These are phyloP conservation scores for Tipula confusa DNA, from an alignment of 2,888 invertebrate genomes.

Conservation along the genomic window DNA sequence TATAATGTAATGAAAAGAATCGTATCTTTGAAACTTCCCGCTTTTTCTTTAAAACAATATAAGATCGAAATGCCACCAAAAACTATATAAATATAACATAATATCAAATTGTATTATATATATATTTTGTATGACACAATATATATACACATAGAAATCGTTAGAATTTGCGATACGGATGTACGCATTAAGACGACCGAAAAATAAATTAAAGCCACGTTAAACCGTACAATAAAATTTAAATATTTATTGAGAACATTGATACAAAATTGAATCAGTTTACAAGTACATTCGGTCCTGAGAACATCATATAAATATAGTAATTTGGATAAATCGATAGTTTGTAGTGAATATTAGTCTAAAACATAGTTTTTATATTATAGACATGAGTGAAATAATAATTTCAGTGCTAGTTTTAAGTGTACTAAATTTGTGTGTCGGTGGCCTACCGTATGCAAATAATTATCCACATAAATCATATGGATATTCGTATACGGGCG, in stretches of 20 bases:
- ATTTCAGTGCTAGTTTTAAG: neutral
- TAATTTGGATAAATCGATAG: neutral
- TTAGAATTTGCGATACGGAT: slow-evolving; percentile 30
- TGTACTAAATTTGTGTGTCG: neutral
- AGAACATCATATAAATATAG: neutral
- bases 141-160: neutral
- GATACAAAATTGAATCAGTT: neutral
- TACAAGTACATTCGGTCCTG: neutral
- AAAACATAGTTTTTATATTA: neutral
- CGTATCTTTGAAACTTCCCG: slow-evolving; percentile 20
- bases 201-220: slow-evolving; percentile 25
- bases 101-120: slow-evolving; percentile 8
- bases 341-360: neutral
- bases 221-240: slow-evolving; percentile 28
- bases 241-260: slow-evolving; percentile 29
- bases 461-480: slow-evolving; percentile 34
- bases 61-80: neutral
- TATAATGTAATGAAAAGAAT: neutral
- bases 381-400: slow-evolving; percentile 28
- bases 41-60: neutral
- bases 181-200: slow-evolving; percentile 3
- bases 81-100: neutral
- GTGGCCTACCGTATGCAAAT: slow-evolving; percentile 33
- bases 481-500: slow-evolving; percentile 29
- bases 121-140: neutral